Percentiles rank a stretch among this genome's conserved stretches.
Evolutionary conservation across 2,888 invertebrate genomes (phyloP).

Genomic region (Sminthurinus aureus): DNA sequence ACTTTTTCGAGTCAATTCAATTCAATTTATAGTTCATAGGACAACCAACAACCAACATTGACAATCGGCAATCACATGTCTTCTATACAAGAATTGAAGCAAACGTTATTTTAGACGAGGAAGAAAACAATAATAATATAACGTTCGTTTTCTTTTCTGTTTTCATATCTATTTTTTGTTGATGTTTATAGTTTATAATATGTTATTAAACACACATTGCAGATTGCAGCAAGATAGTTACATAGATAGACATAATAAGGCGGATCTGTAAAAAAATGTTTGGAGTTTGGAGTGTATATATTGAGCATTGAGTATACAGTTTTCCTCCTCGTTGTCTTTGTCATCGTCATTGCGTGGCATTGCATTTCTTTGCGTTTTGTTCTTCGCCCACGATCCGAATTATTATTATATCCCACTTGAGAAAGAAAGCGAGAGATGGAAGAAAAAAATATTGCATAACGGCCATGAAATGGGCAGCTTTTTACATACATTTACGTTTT

Average conservation of each 20-base stretch:
- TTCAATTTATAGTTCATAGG: neutral
- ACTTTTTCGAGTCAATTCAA: too few relatives aligned
- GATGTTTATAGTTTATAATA: too few relatives aligned
- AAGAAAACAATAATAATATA: neutral
- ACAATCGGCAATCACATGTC: neutral
- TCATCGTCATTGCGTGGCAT: neutral
- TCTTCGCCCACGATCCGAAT: slow-evolving; percentile 36
- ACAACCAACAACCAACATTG: slow-evolving; percentile 1
- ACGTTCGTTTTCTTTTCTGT: neutral
- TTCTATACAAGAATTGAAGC: neutral
- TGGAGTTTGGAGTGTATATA: neutral
- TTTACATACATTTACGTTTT: too few relatives aligned
- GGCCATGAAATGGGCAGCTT: slow-evolving; percentile 35
- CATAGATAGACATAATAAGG: slow-evolving; percentile 27
- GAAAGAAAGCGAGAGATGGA: neutral
- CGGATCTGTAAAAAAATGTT: slow-evolving; percentile 30
- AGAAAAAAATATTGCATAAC: slow-evolving; percentile 40
- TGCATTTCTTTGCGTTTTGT: neutral
- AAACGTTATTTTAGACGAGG: neutral
- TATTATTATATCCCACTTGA: slow-evolving; percentile 24
- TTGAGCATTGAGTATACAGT: neutral
- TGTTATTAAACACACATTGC: neutral
- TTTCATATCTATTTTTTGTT: too few relatives aligned
- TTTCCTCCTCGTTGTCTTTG: slow-evolving; percentile 16
- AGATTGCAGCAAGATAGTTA: neutral